Base-by-base conservation (phyloP, 64 coral and sea anemone genomes). In the Montipora efflorescens region DNA sequence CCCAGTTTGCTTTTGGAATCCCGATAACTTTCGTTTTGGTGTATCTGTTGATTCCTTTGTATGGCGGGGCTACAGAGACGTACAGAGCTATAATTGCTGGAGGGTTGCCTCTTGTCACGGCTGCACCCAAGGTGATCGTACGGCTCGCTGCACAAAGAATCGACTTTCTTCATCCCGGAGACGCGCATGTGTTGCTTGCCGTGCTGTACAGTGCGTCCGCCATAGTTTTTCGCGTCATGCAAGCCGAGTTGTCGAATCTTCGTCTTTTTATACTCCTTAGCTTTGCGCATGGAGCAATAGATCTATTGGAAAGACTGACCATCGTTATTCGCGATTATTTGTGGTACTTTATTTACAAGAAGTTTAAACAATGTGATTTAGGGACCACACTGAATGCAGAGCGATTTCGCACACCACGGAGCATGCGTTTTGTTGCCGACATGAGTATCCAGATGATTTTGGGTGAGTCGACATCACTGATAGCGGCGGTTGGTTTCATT, bases 361-460 rank as follows among this genome's bases (percentile, higher is more conserved):
- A 88, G 20, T 0, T 92, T 23, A 62, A 83, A 47, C n/a, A 80
- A 19, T 21, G 84, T 21, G 57, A 43, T 53, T 90, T 44, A 45
- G 47, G 47, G 15, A n/a, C 6, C 9, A 52, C 45, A 1, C 79
- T 87, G 3, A 81, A 52, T 14, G 80, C 79, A 15, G 48, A 47
- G 21, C 90, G 87, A 77, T 94, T 92, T 50, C 87, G 89, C 14
- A 90, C 81, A 7, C 92, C 95, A 45, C 72, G 92, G 59, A 96
- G 91, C 87, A 93, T 87, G 52, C 75, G 95, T 67, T 90, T 96
- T 18, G 78, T 96, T 2, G 95, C 95, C 16, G 95, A 94, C 71
- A 69, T 96, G 15, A 91, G 95, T 74, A 87, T 94, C 67, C 91
- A 94, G 68, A 94, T 97, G 47, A 87, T 91, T 55, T 75, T 97